phyloP scores from a whole-genome alignment of 2,113 vertebrate genomes.

The Ptilorrhoa leucosticta region DNA sequence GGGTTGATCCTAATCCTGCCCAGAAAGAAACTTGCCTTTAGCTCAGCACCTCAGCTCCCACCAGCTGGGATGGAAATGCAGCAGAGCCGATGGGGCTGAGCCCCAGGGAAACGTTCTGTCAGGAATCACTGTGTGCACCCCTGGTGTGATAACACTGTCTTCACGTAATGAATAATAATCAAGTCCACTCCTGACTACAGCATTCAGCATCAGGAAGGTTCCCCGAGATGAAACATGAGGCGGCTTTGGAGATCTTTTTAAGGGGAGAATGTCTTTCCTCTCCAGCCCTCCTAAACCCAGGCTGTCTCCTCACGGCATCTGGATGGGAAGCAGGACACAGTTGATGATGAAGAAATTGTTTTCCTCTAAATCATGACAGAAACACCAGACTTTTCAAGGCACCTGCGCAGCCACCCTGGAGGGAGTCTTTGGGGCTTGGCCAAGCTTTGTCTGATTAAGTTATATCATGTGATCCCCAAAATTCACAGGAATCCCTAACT shows the following conservation, averaged over 20 bases:
- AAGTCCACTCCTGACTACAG: background rate
- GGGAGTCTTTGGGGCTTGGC: background rate
- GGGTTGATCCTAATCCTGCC: background rate
- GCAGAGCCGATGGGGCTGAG: background rate
- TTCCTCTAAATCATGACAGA: background rate
- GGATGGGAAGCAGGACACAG: rapidly evolving
- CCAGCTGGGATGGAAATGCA: background rate
- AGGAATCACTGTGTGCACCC: background rate
- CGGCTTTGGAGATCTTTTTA: background rate
- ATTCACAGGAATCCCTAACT: background rate
- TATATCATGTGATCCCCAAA: background rate
- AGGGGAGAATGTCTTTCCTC: background rate
- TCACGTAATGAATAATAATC: background rate
- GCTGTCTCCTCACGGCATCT: background rate
- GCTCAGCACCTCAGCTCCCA: background rate
- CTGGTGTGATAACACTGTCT: background rate
- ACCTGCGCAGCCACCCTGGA: background rate
- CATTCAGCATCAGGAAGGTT: background rate
- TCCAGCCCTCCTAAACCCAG: background rate
- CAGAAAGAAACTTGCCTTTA: background rate
- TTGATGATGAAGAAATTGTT: background rate
- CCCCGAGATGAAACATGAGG: background rate
- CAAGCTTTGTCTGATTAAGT: background rate
- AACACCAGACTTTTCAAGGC: background rate
- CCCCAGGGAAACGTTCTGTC: background rate